phyloP scores from a whole-genome alignment of 2,888 invertebrate genomes.

The Vesta saturnalis region DNA sequence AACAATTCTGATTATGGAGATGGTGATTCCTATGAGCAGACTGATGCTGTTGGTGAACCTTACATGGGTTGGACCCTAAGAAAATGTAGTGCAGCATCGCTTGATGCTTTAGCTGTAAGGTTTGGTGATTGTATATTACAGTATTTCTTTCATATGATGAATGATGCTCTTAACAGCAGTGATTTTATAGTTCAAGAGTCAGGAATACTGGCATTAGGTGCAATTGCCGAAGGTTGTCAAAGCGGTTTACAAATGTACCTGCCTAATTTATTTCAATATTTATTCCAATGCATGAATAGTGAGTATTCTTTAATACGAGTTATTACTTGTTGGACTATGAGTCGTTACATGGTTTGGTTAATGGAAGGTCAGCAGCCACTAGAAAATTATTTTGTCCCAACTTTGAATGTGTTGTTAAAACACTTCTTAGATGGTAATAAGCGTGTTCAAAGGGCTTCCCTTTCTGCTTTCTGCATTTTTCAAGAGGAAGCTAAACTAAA shows the following conservation, averaged over 20 bases:
- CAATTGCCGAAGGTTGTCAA: constrained; percentile 67
- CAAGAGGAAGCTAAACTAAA: constrained; percentile 81
- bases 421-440: constrained; percentile 79
- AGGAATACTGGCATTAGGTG: constrained; percentile 87
- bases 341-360: constrained; percentile 79
- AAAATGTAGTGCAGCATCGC: constrained; percentile 97
- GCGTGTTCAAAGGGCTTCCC: constrained; percentile 80
- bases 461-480: constrained; percentile 80
- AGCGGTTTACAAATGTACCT: constrained; percentile 75
- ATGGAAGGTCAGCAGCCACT: constrained; percentile 68
- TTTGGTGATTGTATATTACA: constrained; percentile 94
- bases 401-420: constrained; percentile 75
- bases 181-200: constrained; percentile 97
- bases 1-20: constrained; percentile 68
- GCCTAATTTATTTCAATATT: constrained; percentile 73
- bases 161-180: constrained; percentile 92
- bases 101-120: constrained; percentile 96
- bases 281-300: constrained; percentile 73
- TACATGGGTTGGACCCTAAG: constrained; percentile 87
- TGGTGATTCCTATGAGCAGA: constrained; percentile 82
- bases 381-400: constrained; percentile 70
- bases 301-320: constrained; percentile 76
- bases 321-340: constrained; percentile 83
- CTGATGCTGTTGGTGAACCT: constrained; percentile 63
- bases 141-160: constrained; percentile 92